Evolutionary conservation across 2,113 vertebrate genomes (phyloP), one percentile per base, ranked within the genome.

Genomic region (Scophthalmus maximus): DNA sequence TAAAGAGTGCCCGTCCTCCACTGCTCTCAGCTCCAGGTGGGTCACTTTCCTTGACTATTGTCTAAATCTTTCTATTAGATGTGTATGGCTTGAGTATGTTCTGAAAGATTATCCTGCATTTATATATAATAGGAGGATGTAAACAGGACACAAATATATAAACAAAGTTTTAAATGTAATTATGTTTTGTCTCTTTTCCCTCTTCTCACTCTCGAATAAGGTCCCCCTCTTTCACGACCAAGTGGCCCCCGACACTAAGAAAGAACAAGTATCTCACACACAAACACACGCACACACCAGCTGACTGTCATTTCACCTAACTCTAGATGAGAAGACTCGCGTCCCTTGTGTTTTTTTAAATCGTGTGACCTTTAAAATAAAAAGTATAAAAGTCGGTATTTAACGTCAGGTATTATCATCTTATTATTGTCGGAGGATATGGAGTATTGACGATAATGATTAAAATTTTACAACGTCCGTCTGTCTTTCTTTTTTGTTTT

Each of bases 11-110:
- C 2, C 80, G 90, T 32, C 84, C 88, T 60, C 86, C 89, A 18
- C 89, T 94, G 20, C 86, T 91, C 8, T 81, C 78, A 8, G 7
- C 83, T 26, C 89, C 86, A 88, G 91, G 90, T 91, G 57, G 84
- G 85, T 73, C 26, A 15, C 18, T 2, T n/a, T 25, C 6, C 22
- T 50, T 18, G 6, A 25, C 26, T 9, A 4, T 22, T 27, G 3
- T 49, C 17, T 36, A 4, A 12, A 8, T 3, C 12, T 22, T 56
- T 32, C 47, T 56, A 8, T 10, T 18, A 8, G 26, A 11, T 25
- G 4, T 30, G 1, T 58, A 11, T 36, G n/a, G 5, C 7, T 27
- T 49, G 0, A 18, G 17, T 8, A 3, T 63, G 1, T 17, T 26
- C 11, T 8, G 8, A 8, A 14, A 20, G 47, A 10, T 2, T 46